Base-by-base conservation (phyloP, 1,140 invertebrate species). In the Drosophila melanogaster region DNA sequence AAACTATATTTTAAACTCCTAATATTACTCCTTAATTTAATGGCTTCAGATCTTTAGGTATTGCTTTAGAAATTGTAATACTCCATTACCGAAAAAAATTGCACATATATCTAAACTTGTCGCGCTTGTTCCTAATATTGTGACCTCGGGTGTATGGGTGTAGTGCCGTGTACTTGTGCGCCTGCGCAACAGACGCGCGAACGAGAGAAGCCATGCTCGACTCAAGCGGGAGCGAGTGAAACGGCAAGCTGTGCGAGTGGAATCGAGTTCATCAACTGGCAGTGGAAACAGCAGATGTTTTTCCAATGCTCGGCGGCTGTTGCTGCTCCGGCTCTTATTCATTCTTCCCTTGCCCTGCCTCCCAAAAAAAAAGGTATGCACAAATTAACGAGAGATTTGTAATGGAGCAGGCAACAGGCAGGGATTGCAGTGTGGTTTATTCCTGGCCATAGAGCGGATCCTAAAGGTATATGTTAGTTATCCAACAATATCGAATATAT, bases 241-340 rank as follows among this genome's bases (percentile, higher is more conserved):
- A 76, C 11, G 33, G 38, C 43, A 60, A 46, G 19, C 15, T 47
- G 55, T 46, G 53, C 56, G 53, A 72, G 43, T 58, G 64, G 74
- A 81, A 91, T 81, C 80, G 89, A 89, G 87, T 89, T 90, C 89
- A 90, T 81, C 87, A 91, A 83, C 86, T 90, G 81, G 72, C 60
- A 66, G 38, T 62, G 56, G 72, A 80, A 76, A 58, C 62, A 83
- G 83, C 83, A 86, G 83, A 86, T 86, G 83, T 86, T 86, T 83
- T 81, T 86, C 75, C 83, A 87, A 87, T 86, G 83, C 77, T 86
- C 79, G 79, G 83, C 81, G 83, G 81, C 81, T 86, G 81, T 78
- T 86, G 80, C 76, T 61, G 53, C 44, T 75, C 41, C 26, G 41
- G 47, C 43, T 60, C 55, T 66, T 55, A 26, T 64, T 64, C 57